Conservation (phyloP, 2,888 invertebrate species). For the Graphium colonna region DNA sequence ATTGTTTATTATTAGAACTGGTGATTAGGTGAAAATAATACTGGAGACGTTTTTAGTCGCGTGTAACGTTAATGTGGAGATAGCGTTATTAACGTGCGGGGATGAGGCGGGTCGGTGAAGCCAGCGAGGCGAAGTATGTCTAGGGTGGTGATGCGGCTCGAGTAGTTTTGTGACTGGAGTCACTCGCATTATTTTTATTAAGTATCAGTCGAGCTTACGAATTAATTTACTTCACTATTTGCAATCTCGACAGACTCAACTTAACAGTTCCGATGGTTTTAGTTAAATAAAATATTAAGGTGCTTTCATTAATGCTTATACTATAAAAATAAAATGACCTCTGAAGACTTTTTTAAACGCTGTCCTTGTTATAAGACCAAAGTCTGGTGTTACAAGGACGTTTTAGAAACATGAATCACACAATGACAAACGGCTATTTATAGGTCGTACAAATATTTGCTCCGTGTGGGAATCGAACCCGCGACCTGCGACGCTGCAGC, state of each 20-base stretch:
- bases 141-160: background rate
- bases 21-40: background rate
- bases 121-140: constrained; percentile 38
- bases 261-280: background rate
- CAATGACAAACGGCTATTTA: too few relatives aligned
- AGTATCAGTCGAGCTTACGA: too few relatives aligned
- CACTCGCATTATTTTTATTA: too few relatives aligned
- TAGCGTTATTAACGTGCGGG: constrained; percentile 37
- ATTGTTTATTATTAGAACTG: background rate
- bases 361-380: too few relatives aligned
- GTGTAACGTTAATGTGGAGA: constrained; percentile 27
- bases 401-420: too few relatives aligned
- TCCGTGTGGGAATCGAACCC: too few relatives aligned
- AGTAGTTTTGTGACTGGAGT: background rate
- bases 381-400: too few relatives aligned
- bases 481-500: too few relatives aligned
- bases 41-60: constrained; percentile 4
- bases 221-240: too few relatives aligned
- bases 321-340: too few relatives aligned
- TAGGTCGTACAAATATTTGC: background rate
- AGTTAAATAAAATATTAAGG: too few relatives aligned
- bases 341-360: background rate
- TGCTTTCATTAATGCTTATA: too few relatives aligned
- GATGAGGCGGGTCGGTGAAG: constrained; percentile 68
- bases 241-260: constrained; percentile 17